phyloP scores from a whole-genome alignment of 2,888 invertebrate species.

The Drosophila siamana region DNA sequence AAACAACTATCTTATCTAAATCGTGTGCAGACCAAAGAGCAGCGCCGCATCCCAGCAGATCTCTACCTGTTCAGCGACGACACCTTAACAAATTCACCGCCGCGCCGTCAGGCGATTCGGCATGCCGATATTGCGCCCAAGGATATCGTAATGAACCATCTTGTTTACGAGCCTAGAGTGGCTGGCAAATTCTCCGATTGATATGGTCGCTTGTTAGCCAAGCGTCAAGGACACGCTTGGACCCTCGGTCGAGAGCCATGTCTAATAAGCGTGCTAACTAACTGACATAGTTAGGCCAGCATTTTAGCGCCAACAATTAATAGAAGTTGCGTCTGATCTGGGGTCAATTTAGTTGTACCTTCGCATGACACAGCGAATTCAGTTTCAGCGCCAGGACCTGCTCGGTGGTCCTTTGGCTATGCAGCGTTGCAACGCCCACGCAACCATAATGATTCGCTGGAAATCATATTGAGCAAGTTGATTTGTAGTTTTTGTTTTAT shows the following conservation, averaged over 20 bases:
- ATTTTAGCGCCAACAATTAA: constrained; percentile 76
- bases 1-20: constrained; percentile 75
- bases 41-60: constrained; percentile 30
- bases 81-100: constrained; percentile 68
- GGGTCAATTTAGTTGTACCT: constrained; percentile 66
- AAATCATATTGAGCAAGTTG: constrained; percentile 50
- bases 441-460: constrained; percentile 66
- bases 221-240: constrained; percentile 71
- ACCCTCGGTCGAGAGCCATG: constrained; percentile 17
- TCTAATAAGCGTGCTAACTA: constrained; percentile 79
- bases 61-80: constrained; percentile 44
- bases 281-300: constrained; percentile 53
- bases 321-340: constrained; percentile 7
- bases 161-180: constrained; percentile 70
- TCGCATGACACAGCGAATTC: constrained; percentile 59
- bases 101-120: constrained; percentile 70
- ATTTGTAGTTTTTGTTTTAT: constrained; percentile 25
- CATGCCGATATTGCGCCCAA: constrained; percentile 52
- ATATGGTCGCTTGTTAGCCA: constrained; percentile 68
- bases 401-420: constrained; percentile 56
- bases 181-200: constrained; percentile 74
- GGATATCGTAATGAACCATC: constrained; percentile 77
- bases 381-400: constrained; percentile 2
- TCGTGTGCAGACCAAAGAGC: constrained; percentile 46
- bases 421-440: constrained; percentile 38